These are phyloP conservation scores for Tricholaema leucomelas DNA, from an alignment of 2,113 vertebrate species.

Conservation along the genomic window DNA sequence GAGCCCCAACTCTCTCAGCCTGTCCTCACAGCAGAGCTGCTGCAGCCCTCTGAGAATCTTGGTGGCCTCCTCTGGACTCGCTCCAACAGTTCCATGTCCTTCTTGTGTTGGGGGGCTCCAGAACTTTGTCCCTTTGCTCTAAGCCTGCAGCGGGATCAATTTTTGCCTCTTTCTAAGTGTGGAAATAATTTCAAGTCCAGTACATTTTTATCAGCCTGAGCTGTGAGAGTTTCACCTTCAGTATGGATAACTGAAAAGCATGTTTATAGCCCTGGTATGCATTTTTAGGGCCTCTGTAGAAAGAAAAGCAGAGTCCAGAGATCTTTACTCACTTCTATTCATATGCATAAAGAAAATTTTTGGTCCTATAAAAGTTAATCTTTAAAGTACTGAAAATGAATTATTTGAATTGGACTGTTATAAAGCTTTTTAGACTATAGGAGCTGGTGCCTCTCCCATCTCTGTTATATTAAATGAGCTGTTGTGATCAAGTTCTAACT, in stretches of 20 bases:
- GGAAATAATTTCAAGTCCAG: not conserved
- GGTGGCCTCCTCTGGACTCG: too few species aligned
- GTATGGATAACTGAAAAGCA: not conserved
- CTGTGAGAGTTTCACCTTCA: not conserved
- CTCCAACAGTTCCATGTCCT: too few species aligned
- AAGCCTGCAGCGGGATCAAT: not conserved
- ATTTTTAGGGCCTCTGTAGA: conserved; percentile 28
- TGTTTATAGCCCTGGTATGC: not conserved
- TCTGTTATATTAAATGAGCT: conserved; percentile 15
- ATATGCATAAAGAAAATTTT: conserved; percentile 15
- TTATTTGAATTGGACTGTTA: not conserved
- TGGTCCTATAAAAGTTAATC: conserved; percentile 1
- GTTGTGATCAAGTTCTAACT: conserved; percentile 17
- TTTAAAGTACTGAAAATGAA: not conserved
- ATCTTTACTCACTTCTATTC: conserved; percentile 5
- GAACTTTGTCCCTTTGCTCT: not conserved
- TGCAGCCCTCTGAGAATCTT: too few species aligned
- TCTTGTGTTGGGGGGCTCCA: too few species aligned
- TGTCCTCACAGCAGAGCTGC: too few species aligned
- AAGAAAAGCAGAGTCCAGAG: conserved; percentile 20
- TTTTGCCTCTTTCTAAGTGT: not conserved
- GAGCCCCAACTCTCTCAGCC: too few species aligned
- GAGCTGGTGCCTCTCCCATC: not conserved
- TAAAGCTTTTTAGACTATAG: not conserved
- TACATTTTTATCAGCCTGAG: not conserved